phyloP scores from a whole-genome alignment of 2,797 vertebrate species.

The Hybognathus amarus region DNA sequence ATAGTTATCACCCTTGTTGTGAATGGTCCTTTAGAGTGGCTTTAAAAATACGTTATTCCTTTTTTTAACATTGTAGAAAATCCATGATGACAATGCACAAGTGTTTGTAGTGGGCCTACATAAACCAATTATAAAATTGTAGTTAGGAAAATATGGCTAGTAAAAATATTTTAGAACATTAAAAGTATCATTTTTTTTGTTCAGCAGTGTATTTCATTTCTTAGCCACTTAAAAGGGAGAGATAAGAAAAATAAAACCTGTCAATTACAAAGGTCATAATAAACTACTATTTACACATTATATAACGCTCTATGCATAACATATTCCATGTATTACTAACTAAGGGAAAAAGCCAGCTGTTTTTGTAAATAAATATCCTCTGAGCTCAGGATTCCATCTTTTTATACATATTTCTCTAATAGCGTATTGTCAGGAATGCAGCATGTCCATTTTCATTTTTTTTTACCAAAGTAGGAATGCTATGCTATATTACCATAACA shows the following conservation, averaged over 20 bases:
- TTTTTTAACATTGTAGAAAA: background rate
- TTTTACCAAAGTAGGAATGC: conserved; percentile 27
- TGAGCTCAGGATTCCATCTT: background rate
- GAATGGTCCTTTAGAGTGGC: too few relatives aligned
- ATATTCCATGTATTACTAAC: background rate
- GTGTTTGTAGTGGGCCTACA: background rate
- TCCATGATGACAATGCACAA: background rate
- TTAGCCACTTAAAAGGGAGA: background rate
- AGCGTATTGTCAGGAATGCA: background rate
- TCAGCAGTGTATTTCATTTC: background rate
- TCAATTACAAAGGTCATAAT: background rate
- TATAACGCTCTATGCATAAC: background rate
- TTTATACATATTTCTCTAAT: background rate
- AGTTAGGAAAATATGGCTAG: background rate
- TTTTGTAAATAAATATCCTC: background rate
- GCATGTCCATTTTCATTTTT: background rate
- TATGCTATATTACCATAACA: conserved; percentile 39
- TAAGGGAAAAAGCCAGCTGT: background rate
- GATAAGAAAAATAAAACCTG: background rate
- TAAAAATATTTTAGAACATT: background rate
- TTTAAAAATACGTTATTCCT: background rate
- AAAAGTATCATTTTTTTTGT: background rate
- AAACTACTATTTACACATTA: background rate
- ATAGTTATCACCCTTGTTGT: too few relatives aligned
- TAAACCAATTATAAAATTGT: background rate